phyloP scores from a whole-genome alignment of 2,113 vertebrate genomes.

The Anseranas semipalmata region DNA sequence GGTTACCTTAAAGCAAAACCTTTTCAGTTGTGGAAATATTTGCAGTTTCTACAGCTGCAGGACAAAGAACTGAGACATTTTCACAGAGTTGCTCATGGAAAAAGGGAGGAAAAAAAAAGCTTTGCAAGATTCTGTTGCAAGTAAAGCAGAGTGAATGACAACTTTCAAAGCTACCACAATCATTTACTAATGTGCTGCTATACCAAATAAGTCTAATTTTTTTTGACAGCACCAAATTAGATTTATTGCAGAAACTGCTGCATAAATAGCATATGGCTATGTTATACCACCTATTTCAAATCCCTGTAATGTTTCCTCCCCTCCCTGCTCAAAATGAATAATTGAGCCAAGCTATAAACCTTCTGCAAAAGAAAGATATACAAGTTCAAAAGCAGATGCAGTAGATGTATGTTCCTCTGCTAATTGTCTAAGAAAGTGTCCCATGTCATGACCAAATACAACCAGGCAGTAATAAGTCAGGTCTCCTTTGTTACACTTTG shows the following conservation, averaged over 20 bases:
- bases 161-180: conserved; percentile 78
- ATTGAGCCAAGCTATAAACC: conserved; percentile 78
- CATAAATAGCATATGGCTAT: conserved; percentile 84
- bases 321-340: conserved; percentile 71
- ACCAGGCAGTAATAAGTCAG: background rate
- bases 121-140: conserved; percentile 62
- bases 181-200: conserved; percentile 82
- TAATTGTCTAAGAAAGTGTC: background rate
- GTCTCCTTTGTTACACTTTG: background rate
- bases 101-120: background rate
- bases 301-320: conserved; percentile 71
- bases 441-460: background rate
- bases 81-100: conserved; percentile 39
- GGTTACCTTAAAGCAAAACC: conserved; percentile 62
- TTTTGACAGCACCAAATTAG: conserved; percentile 82
- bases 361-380: conserved; percentile 49
- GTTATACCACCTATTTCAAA: conserved; percentile 84
- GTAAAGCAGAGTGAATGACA: conserved; percentile 75
- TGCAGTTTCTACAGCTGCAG: conserved; percentile 64
- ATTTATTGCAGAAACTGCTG: conserved; percentile 84
- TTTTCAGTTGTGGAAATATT: conserved; percentile 66
- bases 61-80: conserved; percentile 76
- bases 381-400: conserved; percentile 74
- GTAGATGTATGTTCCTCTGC: conserved; percentile 39
- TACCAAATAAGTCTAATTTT: conserved; percentile 84